These are phyloP conservation scores for Cebidichthys violaceus DNA, from an alignment of 2,113 vertebrate species.

Conservation along the genomic window DNA sequence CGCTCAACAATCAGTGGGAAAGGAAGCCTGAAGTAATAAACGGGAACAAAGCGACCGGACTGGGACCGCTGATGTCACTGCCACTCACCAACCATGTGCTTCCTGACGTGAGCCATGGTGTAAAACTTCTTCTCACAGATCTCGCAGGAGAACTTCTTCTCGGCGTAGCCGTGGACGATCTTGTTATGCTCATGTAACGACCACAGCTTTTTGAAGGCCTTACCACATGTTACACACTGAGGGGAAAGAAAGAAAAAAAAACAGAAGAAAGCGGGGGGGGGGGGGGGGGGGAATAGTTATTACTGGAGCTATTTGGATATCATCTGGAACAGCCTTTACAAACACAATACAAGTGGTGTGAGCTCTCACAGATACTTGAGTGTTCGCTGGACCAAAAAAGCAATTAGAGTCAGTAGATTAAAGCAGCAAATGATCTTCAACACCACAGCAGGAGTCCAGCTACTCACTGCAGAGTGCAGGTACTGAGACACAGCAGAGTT, in stretches of 20 bases:
- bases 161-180: slow-evolving; percentile 92
- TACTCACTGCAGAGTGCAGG: slow-evolving; percentile 34
- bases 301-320: slow-evolving; percentile 8
- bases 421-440: slow-evolving; percentile 64
- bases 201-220: slow-evolving; percentile 97
- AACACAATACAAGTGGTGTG: slow-evolving; percentile 45
- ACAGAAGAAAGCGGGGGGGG: neutral
- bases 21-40: slow-evolving; percentile 45
- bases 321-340: slow-evolving; percentile 35
- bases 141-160: slow-evolving; percentile 97
- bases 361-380: slow-evolving; percentile 49
- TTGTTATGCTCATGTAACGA: slow-evolving; percentile 95
- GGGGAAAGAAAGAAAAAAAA: neutral
- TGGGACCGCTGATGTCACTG: neutral
- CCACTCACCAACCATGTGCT: slow-evolving; percentile 98
- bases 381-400: slow-evolving; percentile 48
- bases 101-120: slow-evolving; percentile 97
- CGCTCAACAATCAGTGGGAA: slow-evolving; percentile 48
- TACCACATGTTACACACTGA: slow-evolving; percentile 94
- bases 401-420: slow-evolving; percentile 61
- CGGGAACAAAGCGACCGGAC: slow-evolving; percentile 9
- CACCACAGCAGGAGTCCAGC: slow-evolving; percentile 60
- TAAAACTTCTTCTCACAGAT: slow-evolving; percentile 98
- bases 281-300: neutral
- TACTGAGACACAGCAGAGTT: slow-evolving; percentile 35